Conservation (phyloP, 2,888 invertebrate species). For the Nematopogon swammerdamellus region DNA sequence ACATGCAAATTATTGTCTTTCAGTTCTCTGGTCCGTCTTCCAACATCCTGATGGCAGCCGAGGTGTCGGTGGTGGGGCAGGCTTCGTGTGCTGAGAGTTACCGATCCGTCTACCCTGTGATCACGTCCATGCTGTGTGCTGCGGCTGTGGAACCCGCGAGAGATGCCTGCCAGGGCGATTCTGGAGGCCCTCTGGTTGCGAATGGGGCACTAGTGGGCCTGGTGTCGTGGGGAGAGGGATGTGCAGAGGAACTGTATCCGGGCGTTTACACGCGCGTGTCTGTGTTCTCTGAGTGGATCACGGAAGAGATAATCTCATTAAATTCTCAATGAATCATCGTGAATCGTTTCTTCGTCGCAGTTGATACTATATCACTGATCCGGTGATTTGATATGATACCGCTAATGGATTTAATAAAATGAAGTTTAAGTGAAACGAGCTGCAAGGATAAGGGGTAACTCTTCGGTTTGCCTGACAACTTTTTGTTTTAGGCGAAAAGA, state of each 20-base stretch:
- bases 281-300: conserved; percentile 31
- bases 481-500: no score
- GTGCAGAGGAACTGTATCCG: conserved; percentile 47
- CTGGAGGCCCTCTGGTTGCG: conserved; percentile 54
- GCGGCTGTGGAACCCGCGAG: conserved; percentile 20
- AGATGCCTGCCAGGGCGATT: conserved; percentile 55
- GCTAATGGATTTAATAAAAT: no score
- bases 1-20: conserved; percentile 9
- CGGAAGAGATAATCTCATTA: no score
- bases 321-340: no score
- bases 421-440: no score
- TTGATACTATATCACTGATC: no score
- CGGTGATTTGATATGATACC: no score
- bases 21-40: conserved; percentile 34
- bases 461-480: no score
- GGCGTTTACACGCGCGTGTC: conserved; percentile 57
- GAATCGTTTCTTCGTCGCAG: no score
- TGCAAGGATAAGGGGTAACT: no score
- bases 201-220: conserved; percentile 43
- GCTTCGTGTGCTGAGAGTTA: conserved; percentile 33
- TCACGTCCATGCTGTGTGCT: conserved; percentile 43
- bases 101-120: conserved; percentile 24
- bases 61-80: conserved; percentile 35
- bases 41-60: conserved; percentile 28
- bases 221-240: conserved; percentile 58